Evolutionary conservation across 2,113 vertebrate species (phyloP), one percentile per base, ranked within the genome.

Genomic region (Peucedramus taeniatus): DNA sequence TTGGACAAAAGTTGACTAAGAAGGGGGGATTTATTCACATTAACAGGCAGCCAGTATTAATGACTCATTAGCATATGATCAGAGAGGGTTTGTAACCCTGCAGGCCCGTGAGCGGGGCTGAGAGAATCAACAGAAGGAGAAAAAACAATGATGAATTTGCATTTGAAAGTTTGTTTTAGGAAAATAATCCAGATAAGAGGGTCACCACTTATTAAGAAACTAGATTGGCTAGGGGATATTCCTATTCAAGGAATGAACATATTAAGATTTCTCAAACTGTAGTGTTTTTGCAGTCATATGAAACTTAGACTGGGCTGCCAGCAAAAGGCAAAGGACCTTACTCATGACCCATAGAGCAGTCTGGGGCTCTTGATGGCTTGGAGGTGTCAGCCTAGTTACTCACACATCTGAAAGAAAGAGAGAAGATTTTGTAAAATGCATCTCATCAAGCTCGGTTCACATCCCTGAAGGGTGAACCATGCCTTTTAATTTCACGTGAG

Each of bases 61-160:
- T 92, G 85, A 95, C 71, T 95, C 79, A 81, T 97, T 95, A 95
- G 13, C 60, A 68, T 92, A 89, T 70, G 94, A 96, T 96, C 90
- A 93, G 96, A 95, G 87, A 77, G 71, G 56, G 70, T 77, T 93
- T 91, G 71, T 88, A 93, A 94, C 71, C 75, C 75, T 44, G 45
- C 57, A 82, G 91, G 68, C 63, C 70, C 56, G 19, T 61, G 91
- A 91, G n/a, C 1, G 1, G 33, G 31, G 69, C 85, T 57, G 45
- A 85, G 27, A 8, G 45, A 84, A 90, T 74, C 82, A 89, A 76
- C 0, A 53, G 65, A 69, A 72, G 33, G 69, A 82, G 24, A 37
- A 69, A 87, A 86, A 87, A 64, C 20, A 61, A 39, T 20, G 3
- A 40, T 5, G 9, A 76, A 22, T 69, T 89, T 51, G 27, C 14